Evolutionary conservation across 2,888 invertebrate species (phyloP).

Genomic region (Pediacus dermestoides): DNA sequence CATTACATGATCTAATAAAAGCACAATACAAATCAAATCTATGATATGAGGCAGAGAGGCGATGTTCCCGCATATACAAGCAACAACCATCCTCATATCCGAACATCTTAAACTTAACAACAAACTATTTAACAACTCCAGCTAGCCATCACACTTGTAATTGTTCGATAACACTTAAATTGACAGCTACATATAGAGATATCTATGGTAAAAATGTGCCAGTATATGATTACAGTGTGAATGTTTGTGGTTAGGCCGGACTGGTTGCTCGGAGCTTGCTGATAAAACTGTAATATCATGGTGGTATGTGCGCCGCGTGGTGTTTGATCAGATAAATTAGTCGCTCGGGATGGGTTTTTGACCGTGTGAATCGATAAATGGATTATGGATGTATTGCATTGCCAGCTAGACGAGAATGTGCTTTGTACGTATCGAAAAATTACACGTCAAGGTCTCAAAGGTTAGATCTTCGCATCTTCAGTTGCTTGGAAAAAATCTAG

Average conservation of each 20-base stretch:
- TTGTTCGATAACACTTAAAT: constrained; percentile 48
- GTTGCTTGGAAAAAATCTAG: constrained; percentile 16
- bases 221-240: constrained; percentile 39
- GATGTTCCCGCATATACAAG: constrained; percentile 1
- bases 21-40: no score
- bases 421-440: constrained; percentile 29
- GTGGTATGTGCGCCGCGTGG: constrained; percentile 39
- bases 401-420: constrained; percentile 29
- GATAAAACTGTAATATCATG: constrained; percentile 41
- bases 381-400: constrained; percentile 41
- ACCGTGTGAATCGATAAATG: constrained; percentile 49
- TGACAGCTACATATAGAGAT: constrained; percentile 48
- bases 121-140: constrained; percentile 48
- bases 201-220: constrained; percentile 39
- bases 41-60: no score
- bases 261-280: constrained; percentile 23
- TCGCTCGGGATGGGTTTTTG: constrained; percentile 47
- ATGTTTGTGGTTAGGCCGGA: constrained; percentile 24
- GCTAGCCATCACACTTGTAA: constrained; percentile 48
- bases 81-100: constrained; percentile 27
- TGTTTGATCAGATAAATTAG: constrained; percentile 48
- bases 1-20: no score
- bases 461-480: constrained; percentile 27
- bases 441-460: constrained; percentile 25
- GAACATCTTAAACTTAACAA: constrained; percentile 43